Base-by-base conservation (phyloP, 1,140 invertebrate genomes). In the Leguminivora glycinivorella region DNA sequence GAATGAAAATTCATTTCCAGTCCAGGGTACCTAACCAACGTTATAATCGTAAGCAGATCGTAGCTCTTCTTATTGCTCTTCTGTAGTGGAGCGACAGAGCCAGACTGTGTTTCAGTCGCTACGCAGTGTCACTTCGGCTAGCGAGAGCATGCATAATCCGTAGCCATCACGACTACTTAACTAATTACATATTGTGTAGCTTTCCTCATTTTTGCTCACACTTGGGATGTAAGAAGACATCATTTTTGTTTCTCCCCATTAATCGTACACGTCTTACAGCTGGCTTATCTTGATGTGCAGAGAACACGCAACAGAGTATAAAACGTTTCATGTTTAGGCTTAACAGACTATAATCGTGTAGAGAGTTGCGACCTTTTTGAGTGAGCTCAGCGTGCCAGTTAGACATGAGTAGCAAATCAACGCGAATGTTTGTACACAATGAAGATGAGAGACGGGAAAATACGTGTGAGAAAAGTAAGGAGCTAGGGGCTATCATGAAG, bases 281-380 rank as follows among this genome's bases (percentile, higher is more conserved):
- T 72, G 72, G 76, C 78, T 80, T 80, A 80, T 80, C 78, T 80
- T 78, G 76, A 80, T 80, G 75, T 72, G 70, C 73, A 71, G 76
- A 74, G 71, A 75, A 75, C 78, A 80, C 76, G 76, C 78, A 78
- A 79, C 72, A 70, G 67, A 38, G 19, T 52, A 69, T 67, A 69
- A 56, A 43, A 47, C 31, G 66, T 73, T 71, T 38, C 67, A 38
- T 58, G 68, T 67, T 72, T 38, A 43, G 71, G 26, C 73, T 73
- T 75, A 73, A 73, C 47, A 31, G 56, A 68, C 52, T 17, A 56
- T 22, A 69, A 29, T 70, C 63, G 43, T n/a, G 38, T 43, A 38
- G 40, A 68, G 68, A 17, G 5, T 63, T 52, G 1, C 19, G 47
- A 9, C 47, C 7, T 52, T 52, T 52, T 22, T 5, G 47, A 52